Percentiles rank a stretch among this genome's conserved stretches.
Conservation (phyloP, 2,888 invertebrate species). For the Elmis aenea region DNA sequence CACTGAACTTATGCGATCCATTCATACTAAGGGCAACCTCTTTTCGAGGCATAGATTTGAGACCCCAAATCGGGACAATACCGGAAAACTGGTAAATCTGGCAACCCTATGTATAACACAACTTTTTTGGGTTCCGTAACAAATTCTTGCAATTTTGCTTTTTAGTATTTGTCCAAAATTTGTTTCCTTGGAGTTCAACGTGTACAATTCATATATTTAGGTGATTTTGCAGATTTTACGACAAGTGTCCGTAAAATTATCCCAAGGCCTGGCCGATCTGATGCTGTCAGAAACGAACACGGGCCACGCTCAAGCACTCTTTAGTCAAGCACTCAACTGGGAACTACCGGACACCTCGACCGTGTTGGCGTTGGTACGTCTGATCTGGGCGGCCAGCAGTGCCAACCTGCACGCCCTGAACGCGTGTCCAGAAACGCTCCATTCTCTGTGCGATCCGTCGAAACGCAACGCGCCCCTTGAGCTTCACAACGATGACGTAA, state of each 20-base stretch:
- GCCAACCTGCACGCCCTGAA: slow-evolving; percentile 60
- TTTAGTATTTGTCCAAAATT: no score
- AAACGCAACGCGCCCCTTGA: slow-evolving; percentile 56
- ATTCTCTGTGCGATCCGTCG: slow-evolving; percentile 58
- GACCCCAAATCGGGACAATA: no score
- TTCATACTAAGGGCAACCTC: no score
- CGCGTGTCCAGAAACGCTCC: slow-evolving; percentile 57
- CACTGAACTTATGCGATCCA: no score
- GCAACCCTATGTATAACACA: no score
- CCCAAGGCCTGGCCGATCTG: slow-evolving; percentile 71
- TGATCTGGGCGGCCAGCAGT: slow-evolving; percentile 75
- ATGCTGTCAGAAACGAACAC: slow-evolving; percentile 42
- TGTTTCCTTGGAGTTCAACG: slow-evolving; percentile 8
- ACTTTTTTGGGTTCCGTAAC: no score
- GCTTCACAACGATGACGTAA: slow-evolving; percentile 40
- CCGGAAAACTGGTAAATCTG: no score
- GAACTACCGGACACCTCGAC: slow-evolving; percentile 69
- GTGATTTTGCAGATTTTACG: slow-evolving; percentile 52
- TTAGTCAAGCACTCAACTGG: slow-evolving; percentile 61
- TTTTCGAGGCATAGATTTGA: no score
- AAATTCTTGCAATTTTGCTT: no score
- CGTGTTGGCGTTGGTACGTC: slow-evolving; percentile 67
- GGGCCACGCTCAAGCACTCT: slow-evolving; percentile 42
- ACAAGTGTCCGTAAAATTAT: slow-evolving; percentile 77
- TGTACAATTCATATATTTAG: not conserved